A percentile compares a stretch with the other conserved stretches of the same genome.
phyloP scores from a whole-genome alignment of 2,797 vertebrate species.

The Eulemur albifrons region DNA sequence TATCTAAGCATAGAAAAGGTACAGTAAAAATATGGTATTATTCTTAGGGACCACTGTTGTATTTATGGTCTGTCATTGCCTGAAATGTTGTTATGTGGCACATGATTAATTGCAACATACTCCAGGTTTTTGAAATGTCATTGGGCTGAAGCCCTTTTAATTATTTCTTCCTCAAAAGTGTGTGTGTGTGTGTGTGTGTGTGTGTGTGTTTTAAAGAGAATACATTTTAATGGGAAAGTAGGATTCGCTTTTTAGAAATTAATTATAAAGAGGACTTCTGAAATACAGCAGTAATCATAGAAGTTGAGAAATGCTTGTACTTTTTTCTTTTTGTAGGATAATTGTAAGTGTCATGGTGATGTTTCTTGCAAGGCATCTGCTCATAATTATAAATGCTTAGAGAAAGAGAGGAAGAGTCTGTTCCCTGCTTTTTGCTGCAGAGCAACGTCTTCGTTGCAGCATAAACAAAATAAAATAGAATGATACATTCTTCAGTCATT shows the following conservation, averaged over 20 bases:
- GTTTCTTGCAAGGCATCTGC: background rate
- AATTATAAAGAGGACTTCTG: background rate
- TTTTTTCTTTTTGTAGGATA: constrained; percentile 1
- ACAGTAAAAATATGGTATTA: background rate
- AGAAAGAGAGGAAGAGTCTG: background rate
- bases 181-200: background rate
- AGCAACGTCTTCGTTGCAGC: background rate
- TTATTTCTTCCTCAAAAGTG: background rate
- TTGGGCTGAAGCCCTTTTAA: background rate
- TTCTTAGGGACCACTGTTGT: background rate
- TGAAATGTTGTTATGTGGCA: background rate
- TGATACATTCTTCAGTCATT: background rate
- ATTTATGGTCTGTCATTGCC: background rate
- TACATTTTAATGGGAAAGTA: constrained; percentile 3
- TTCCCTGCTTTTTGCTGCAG: background rate
- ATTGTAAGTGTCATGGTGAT: background rate
- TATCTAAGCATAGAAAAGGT: background rate
- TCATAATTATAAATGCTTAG: background rate
- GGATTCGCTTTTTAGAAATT: background rate
- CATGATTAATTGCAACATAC: background rate
- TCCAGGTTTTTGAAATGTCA: background rate
- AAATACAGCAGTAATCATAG: background rate
- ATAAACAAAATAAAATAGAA: background rate
- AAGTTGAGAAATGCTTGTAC: background rate
- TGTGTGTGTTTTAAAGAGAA: background rate